Evolutionary conservation across 1,140 invertebrate genomes (phyloP), one percentile per base, ranked within the genome.

Genomic region (Apis cerana): DNA sequence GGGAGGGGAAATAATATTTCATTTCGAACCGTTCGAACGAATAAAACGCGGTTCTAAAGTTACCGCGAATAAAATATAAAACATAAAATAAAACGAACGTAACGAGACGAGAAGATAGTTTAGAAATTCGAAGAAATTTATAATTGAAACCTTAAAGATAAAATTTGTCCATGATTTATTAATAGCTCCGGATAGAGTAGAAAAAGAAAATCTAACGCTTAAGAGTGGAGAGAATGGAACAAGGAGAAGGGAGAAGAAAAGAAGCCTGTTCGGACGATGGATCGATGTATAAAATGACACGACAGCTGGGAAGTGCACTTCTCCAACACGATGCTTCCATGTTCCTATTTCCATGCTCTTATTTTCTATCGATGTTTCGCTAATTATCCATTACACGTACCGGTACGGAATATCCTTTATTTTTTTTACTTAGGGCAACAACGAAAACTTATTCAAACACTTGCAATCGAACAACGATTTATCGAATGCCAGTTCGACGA

Each of bases 231-330:
- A 17, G 15, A 5, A 23, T 21, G 21, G 15, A 70, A 19, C 2
- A 33, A 43, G 74, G 33, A 11, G 12, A 13, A 4, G 13, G 48
- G 62, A 58, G 56, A 54, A 71, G 59, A 11, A 71, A 61, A 69
- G 54, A 52, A 71, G 21, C 59, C 59, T 56, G 72, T 82, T 76
- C 54, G 19, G 17, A 80, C 33, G 59, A 59, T 76, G 59, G 75
- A 80, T 76, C 71, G 54, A 54, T 76, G 68, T 82, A 82, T 82
- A 84, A 84, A 75, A 50, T 80, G 64, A 84, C 82, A 59, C 78
- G 70, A 84, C 82, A 84, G 77, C 82, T 84, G 82, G 82, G 69
- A 80, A 80, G 78, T 84, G 78, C 43, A 69, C 19, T 69, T 59
- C 54, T 58, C 50, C 15, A 13, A 15, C 27, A 21, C 43, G 64